These are phyloP conservation scores for Oreochromis spilurus DNA, from an alignment of 2,113 vertebrate genomes.

Conservation along the genomic window DNA sequence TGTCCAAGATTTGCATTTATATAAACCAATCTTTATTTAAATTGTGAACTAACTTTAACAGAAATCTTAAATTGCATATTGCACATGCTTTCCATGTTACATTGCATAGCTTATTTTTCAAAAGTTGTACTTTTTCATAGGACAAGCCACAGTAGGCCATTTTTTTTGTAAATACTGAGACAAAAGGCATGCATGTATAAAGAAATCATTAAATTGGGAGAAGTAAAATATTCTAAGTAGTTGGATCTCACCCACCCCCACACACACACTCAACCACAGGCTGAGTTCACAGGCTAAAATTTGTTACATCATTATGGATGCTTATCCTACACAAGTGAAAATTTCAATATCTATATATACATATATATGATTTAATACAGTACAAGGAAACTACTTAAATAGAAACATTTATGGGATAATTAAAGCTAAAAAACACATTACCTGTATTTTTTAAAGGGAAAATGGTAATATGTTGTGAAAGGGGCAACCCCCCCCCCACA, in stretches of 20 bases:
- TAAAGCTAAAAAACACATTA: neutral
- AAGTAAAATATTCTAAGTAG: neutral
- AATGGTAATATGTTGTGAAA: neutral
- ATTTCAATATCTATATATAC: neutral
- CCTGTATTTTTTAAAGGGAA: neutral
- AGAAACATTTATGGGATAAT: neutral
- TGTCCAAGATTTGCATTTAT: neutral
- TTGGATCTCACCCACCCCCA: neutral
- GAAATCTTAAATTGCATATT: neutral
- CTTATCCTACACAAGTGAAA: neutral
- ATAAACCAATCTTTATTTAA: neutral
- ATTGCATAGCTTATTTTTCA: neutral
- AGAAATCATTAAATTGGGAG: neutral
- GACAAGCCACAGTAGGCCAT: neutral
- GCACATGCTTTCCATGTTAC: neutral
- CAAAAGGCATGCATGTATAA: neutral
- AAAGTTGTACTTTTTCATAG: neutral
- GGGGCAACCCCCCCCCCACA: neutral
- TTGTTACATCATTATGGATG: neutral
- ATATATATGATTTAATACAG: neutral
- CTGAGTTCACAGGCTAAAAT: neutral
- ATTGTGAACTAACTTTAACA: neutral
- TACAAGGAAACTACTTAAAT: neutral
- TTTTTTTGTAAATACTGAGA: neutral
- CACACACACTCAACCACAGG: neutral